phyloP scores from a whole-genome alignment of 2,797 vertebrate genomes.

The Octomys mimax region DNA sequence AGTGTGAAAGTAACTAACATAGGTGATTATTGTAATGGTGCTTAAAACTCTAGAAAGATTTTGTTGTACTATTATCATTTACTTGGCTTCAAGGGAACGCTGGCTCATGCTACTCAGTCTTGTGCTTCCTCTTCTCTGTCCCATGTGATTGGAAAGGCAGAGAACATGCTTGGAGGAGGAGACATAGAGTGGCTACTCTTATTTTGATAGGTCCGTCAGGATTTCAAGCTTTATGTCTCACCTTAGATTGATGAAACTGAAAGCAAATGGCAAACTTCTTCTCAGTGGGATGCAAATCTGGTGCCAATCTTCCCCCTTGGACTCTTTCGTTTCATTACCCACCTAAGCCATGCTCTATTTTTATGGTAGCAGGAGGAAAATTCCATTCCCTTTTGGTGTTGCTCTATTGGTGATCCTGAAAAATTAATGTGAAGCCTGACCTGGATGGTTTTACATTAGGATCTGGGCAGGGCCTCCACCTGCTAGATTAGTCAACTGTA shows the following conservation, averaged over 20 bases:
- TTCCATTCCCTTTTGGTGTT: not conserved
- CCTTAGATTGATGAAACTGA: not conserved
- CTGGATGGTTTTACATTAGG: not conserved
- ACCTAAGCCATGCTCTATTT: not conserved
- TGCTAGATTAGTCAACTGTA: not conserved
- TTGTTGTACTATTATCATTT: not conserved
- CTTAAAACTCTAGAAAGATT: not conserved
- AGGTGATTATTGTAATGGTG: not conserved
- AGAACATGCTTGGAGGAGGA: constrained; percentile 92
- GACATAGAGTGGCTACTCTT: constrained; percentile 94
- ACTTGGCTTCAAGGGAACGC: not conserved
- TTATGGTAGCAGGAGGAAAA: not conserved
- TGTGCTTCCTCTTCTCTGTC: not conserved
- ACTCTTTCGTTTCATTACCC: not conserved
- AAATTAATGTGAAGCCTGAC: not conserved
- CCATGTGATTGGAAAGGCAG: constrained; percentile 90
- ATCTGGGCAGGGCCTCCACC: not conserved
- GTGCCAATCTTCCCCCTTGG: not conserved
- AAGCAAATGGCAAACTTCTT: not conserved
- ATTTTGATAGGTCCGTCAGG: constrained; percentile 99
- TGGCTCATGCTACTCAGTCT: not conserved
- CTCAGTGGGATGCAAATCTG: not conserved
- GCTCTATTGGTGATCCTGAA: not conserved
- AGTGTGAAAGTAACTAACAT: not conserved
- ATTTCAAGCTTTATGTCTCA: constrained; percentile 33